A percentile compares a stretch with the other conserved stretches of the same genome.
These are phyloP conservation scores for Taenioides sp. DNA, from an alignment of 2,797 vertebrate genomes.

Conservation along the genomic window DNA sequence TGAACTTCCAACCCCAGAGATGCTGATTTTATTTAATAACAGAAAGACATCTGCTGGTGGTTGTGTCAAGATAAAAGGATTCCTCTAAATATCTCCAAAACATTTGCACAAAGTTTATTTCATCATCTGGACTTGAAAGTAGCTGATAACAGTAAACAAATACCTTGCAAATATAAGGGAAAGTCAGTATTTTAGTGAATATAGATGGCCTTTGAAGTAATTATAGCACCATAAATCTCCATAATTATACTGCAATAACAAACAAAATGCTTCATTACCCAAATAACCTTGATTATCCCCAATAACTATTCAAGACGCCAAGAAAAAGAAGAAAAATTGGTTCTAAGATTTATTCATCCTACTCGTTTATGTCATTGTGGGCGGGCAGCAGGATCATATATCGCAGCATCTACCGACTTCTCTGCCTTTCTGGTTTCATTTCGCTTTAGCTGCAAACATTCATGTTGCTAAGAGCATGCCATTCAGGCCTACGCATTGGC, in stretches of 20 bases:
- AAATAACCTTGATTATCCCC: constrained; percentile 4
- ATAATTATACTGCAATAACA: constrained; percentile 9
- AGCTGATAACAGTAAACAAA: constrained; percentile 5
- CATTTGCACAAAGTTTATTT: background rate
- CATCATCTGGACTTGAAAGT: background rate
- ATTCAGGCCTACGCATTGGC: background rate
- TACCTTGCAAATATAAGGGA: background rate
- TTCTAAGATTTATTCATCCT: background rate
- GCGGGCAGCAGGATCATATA: background rate
- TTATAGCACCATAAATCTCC: constrained; percentile 7
- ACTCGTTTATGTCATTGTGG: background rate
- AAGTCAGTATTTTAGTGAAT: constrained; percentile 3
- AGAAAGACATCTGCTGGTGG: background rate
- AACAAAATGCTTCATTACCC: constrained; percentile 10
- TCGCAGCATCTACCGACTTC: background rate
- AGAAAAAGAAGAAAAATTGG: constrained; percentile 3
- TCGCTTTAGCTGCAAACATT: background rate
- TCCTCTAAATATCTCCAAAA: constrained; percentile 7
- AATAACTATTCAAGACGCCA: constrained; percentile 9
- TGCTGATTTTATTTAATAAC: background rate
- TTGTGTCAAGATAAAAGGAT: constrained; percentile 1
- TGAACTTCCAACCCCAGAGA: background rate
- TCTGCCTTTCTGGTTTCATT: background rate
- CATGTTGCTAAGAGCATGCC: background rate
- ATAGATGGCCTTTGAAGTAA: constrained; percentile 14